Evolutionary conservation across 2,113 vertebrate genomes (phyloP).

Genomic region (Noctilio leporinus): DNA sequence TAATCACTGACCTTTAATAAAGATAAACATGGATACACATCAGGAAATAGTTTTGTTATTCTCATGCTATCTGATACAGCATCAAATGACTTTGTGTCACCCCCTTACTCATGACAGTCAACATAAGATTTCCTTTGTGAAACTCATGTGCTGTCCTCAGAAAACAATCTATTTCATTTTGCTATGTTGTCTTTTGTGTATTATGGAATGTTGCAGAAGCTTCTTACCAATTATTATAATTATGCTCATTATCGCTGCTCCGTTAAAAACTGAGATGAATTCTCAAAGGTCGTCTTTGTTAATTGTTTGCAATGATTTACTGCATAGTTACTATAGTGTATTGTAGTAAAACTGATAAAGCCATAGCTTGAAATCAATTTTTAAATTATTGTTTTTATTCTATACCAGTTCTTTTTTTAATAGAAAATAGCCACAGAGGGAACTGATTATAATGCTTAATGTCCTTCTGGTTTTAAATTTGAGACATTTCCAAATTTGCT

Average conservation of each 20-base stretch:
- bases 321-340: conserved; percentile 33
- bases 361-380: conserved; percentile 51
- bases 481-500: neutral
- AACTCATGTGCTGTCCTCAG: neutral
- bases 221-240: conserved; percentile 65
- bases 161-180: conserved; percentile 47
- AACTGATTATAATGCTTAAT: neutral
- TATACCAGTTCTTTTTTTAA: neutral
- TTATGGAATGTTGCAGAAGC: conserved; percentile 39
- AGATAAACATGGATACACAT: neutral
- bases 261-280: conserved; percentile 52
- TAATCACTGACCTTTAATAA: conserved; percentile 6
- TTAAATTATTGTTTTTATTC: conserved; percentile 47
- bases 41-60: conserved; percentile 11
- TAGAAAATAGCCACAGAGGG: neutral
- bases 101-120: neutral
- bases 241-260: conserved; percentile 58
- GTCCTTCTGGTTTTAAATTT: conserved; percentile 20
- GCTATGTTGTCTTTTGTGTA: conserved; percentile 47
- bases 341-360: conserved; percentile 51
- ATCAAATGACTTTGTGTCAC: neutral
- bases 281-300: conserved; percentile 65
- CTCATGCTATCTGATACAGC: neutral
- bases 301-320: conserved; percentile 57
- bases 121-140: conserved; percentile 43